A percentile compares a stretch with the other conserved stretches of the same genome.
Evolutionary conservation across 1,140 invertebrate species (phyloP).

Genomic region (Atta cephalotes): DNA sequence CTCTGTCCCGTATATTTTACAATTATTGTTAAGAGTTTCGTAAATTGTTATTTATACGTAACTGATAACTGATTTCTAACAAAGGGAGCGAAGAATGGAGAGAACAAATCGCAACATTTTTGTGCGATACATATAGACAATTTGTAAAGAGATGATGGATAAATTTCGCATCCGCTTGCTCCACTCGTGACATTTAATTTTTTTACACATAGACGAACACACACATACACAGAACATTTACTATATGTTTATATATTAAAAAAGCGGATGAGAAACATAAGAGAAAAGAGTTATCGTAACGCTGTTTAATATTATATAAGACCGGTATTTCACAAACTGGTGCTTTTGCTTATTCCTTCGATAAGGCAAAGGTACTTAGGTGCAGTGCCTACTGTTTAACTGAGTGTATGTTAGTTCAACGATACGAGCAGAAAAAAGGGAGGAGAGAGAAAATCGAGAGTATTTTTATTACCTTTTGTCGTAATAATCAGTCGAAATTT

Average conservation of each 20-base stretch:
- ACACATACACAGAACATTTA: constrained; percentile 58
- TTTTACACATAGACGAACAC: constrained; percentile 43
- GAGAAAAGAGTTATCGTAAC: constrained; percentile 50
- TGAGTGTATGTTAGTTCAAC: constrained; percentile 74
- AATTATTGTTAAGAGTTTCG: constrained; percentile 67
- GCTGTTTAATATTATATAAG: constrained; percentile 44
- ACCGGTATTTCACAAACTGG: constrained; percentile 75
- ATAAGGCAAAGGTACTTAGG: constrained; percentile 78
- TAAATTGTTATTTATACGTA: constrained; percentile 76
- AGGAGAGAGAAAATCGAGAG: constrained; percentile 64
- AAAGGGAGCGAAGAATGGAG: constrained; percentile 17
- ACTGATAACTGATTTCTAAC: constrained; percentile 56
- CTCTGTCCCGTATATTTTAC: constrained; percentile 61
- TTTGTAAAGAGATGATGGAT: constrained; percentile 40
- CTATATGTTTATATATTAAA: constrained; percentile 57
- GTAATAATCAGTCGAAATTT: constrained; percentile 70
- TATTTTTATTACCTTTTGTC: constrained; percentile 79
- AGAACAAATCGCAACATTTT: constrained; percentile 12
- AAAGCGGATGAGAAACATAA: constrained; percentile 63
- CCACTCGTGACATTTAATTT: constrained; percentile 62
- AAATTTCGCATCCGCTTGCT: constrained; percentile 61
- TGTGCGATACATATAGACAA: constrained; percentile 59
- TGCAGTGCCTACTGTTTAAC: constrained; percentile 79
- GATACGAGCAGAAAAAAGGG: constrained; percentile 63
- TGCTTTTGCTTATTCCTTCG: constrained; percentile 79